phyloP scores from a whole-genome alignment of 2,888 invertebrate species.

The Parnassius glacialis region DNA sequence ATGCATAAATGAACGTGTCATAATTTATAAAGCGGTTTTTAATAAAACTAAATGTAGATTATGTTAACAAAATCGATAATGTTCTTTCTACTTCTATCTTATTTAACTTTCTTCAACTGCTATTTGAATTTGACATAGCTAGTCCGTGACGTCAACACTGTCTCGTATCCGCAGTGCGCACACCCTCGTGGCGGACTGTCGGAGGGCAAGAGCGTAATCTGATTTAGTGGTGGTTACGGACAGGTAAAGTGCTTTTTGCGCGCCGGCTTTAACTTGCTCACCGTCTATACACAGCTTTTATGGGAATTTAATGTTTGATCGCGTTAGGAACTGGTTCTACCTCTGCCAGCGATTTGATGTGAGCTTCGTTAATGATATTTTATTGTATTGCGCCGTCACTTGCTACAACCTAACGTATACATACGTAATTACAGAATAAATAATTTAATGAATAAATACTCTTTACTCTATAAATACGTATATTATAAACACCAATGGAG shows the following conservation, averaged over 20 bases:
- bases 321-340: slow-evolving; percentile 15
- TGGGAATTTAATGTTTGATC: slow-evolving; percentile 30
- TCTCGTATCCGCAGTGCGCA: not conserved
- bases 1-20: no score
- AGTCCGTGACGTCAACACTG: not conserved
- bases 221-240: slow-evolving; percentile 64
- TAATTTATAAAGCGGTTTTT: no score
- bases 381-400: not conserved
- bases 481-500: no score
- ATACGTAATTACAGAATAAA: no score
- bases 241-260: slow-evolving; percentile 67
- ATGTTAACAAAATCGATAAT: no score
- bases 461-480: no score
- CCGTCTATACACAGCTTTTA: slow-evolving; percentile 35
- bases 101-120: no score
- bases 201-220: slow-evolving; percentile 52
- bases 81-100: no score
- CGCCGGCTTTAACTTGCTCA: slow-evolving; percentile 51
- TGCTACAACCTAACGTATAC: no score
- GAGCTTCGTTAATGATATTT: not conserved
- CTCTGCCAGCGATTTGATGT: not conserved
- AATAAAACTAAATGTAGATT: no score
- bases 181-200: slow-evolving; percentile 20
- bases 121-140: slow-evolving; percentile 6
- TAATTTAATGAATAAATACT: no score